Base-by-base conservation (phyloP, 2,888 invertebrate species). In the Eumacrocentrus americanus region DNA sequence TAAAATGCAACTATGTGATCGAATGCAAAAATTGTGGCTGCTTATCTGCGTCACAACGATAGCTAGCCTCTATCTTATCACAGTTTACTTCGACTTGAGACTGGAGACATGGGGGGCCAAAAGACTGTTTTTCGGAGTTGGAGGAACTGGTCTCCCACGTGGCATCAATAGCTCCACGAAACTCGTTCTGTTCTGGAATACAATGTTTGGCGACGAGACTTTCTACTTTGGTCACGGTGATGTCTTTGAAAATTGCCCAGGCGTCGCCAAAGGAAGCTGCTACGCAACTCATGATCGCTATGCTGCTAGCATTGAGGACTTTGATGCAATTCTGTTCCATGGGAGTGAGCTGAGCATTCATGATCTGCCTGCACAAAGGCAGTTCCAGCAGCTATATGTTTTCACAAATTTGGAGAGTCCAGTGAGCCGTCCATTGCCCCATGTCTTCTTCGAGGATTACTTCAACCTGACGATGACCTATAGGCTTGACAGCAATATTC, bases 391-490 rank as follows among this genome's bases (percentile, higher is more conserved):
- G 71, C 65, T 71, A n/a, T 86, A 86, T 68, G 78, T 86, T 1
- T 86, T 83, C 64, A 81, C 82, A 0, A 73, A 81, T 35, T 74
- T 84, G 70, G 86, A 86, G 67, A 79, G 83, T 12, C 81, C 83
- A 11, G 63, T 60, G 1, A 72, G 79, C 58, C 63, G 72, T 1
- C 66, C 68, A 5, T 61, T 75, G 1, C 29, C 58, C 3, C 47
- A 66, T 22, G n/a, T 57, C 1, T 61, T 62, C 6, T 62, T 67
- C 46, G 68, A 74, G 5, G 58, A 70, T 6, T 66, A 77, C 29
- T 88, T 83, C 66, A 87, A 87, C 68, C 72, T 83, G 62, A 86
- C 86, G 1, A 85, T 86, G 84, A 85, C 83, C 0, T 86, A 86
- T 70, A 80, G 85, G 60, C 65, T 83, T 60, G 84, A 83, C 65